These are phyloP conservation scores for Drosophila macrospina DNA, from an alignment of 2,888 invertebrate species.

Conservation along the genomic window DNA sequence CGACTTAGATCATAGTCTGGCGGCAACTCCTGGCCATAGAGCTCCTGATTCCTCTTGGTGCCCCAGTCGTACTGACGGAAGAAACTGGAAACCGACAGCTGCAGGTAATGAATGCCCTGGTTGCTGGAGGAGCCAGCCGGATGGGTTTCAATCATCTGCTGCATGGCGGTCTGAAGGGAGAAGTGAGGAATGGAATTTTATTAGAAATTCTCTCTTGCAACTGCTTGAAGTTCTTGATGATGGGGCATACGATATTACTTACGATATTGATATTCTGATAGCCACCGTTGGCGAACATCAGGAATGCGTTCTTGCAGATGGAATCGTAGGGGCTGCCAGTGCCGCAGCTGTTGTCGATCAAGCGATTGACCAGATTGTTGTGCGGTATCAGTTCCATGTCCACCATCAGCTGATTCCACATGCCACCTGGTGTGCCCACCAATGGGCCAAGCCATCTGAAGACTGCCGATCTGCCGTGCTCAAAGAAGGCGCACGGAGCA, in stretches of 20 bases:
- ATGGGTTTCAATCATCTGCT: constrained; percentile 76
- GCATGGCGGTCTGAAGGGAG: constrained; percentile 63
- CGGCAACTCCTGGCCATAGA: constrained; percentile 72
- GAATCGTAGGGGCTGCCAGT: constrained; percentile 37
- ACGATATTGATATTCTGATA: constrained; percentile 75
- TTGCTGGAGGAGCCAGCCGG: constrained; percentile 81
- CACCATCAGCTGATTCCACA: constrained; percentile 64
- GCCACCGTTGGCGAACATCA: constrained; percentile 73
- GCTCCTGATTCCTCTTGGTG: constrained; percentile 60
- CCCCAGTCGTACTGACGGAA: constrained; percentile 83
- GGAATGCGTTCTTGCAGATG: constrained; percentile 70
- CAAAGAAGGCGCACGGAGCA: constrained; percentile 85
- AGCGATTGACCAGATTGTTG: constrained; percentile 66
- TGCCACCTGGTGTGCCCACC: constrained; percentile 72
- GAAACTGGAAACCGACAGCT: constrained; percentile 63
- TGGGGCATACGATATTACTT: constrained; percentile 11
- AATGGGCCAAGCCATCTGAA: constrained; percentile 84
- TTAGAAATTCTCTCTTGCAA: background rate
- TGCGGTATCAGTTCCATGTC: constrained; percentile 76
- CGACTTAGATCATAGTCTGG: constrained; percentile 78
- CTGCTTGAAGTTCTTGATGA: background rate
- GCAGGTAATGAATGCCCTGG: constrained; percentile 81
- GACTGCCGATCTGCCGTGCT: constrained; percentile 85
- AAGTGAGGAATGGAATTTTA: background rate
- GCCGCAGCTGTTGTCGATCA: constrained; percentile 72